Evolutionary conservation across 2,797 vertebrate species (phyloP).

Genomic region (Chelon labrosus): DNA sequence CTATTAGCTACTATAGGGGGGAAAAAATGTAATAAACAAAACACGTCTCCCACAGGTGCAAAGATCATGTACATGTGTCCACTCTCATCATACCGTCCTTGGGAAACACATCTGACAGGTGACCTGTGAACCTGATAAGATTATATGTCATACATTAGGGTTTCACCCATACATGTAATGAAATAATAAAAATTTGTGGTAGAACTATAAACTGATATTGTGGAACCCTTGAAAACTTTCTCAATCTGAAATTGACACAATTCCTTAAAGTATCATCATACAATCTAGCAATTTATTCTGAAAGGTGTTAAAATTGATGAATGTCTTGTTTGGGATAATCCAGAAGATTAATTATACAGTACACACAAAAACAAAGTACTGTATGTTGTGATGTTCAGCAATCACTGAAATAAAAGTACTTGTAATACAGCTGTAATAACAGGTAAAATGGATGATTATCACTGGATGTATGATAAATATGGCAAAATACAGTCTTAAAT

Average conservation of each 20-base stretch:
- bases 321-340: not conserved
- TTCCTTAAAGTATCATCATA: too few species aligned
- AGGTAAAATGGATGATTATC: too few species aligned
- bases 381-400: too few species aligned
- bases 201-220: too few species aligned
- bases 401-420: not conserved
- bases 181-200: too few species aligned
- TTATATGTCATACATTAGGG: not conserved
- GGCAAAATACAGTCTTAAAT: too few species aligned
- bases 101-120: constrained; percentile 23
- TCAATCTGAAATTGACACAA: too few species aligned
- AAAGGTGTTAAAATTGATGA: not conserved
- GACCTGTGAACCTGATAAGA: not conserved
- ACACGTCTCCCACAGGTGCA: constrained; percentile 34
- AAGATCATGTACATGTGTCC: constrained; percentile 37
- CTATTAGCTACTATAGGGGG: too few species aligned
- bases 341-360: not conserved
- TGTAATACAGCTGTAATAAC: not conserved
- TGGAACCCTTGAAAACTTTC: too few species aligned
- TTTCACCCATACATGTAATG: not conserved
- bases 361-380: not conserved
- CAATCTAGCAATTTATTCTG: too few species aligned
- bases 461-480: too few species aligned
- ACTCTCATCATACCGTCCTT: constrained; percentile 10
- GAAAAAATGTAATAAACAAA: constrained; percentile 10